Evolutionary conservation across 2,797 vertebrate species (phyloP), one percentile per base, ranked within the genome.

Genomic region (Jordanella pulchra): DNA sequence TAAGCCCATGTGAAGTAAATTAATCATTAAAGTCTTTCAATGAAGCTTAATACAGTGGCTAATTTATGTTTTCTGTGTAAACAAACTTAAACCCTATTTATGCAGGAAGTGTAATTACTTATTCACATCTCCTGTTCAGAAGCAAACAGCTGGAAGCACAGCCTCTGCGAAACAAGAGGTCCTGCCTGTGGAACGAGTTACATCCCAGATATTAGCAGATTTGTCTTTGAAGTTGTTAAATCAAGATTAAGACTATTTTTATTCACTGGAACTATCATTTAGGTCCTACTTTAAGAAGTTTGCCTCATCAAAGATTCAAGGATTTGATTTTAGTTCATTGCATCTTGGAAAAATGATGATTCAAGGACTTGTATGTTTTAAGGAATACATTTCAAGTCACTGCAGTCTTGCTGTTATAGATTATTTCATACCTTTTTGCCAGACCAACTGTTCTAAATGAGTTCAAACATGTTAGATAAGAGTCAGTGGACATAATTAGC

Each of bases 61-160:
- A 67, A 77, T 76, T 72, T 70, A 71, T 71, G 64, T 28, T 23
- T 53, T 67, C 63, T 39, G 55, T 50, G 64, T 60, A 72, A 69
- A 77, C 45, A 21, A 25, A 64, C 32, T 56, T 79, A 71, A 77
- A 77, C 47, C 47, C 67, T 69, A 61, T 69, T 83, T 67, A 58
- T 47, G 67, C 50, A 50, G 67, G 42, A 80, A 77, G 72, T 66
- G 42, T 51, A 69, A 21, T 65, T 78, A 73, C 45, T 65, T 30
- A 67, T 82, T 82, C 50, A 77, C 71, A 73, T 73, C 53, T 39
- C 32, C 42, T 77, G 74, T 77, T 84, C 71, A 73, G 72, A 28
- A 67, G 25, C 58, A 79, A 84, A 84, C 63, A 77, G 75, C 72
- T 77, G 65, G 51, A 66, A 44, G 76, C 69, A 69, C 71, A 77